phyloP scores from a whole-genome alignment of 2,888 invertebrate species.

The Ecliptopera silaceata region DNA sequence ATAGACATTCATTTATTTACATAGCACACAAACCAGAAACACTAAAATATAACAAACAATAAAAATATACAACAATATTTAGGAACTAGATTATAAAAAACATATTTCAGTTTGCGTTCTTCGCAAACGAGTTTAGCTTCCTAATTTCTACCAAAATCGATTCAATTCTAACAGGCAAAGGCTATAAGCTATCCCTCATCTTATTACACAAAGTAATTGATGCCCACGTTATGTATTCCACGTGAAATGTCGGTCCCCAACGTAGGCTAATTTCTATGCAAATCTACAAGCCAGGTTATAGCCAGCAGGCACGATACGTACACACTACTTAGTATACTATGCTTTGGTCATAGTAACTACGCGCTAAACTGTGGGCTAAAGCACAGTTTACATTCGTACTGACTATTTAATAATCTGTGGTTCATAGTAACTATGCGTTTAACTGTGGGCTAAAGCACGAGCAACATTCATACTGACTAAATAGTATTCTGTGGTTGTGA shows the following conservation, averaged over 20 bases:
- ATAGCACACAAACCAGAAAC: too few relatives aligned
- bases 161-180: too few relatives aligned
- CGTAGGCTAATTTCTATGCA: conserved; percentile 74
- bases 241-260: conserved; percentile 69
- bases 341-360: conserved; percentile 8
- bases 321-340: conserved; percentile 3
- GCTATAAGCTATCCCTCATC: background rate
- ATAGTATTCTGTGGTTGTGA: background rate
- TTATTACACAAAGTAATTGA: conserved; percentile 2
- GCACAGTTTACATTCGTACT: background rate
- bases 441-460: too few relatives aligned
- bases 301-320: conserved; percentile 21
- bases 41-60: too few relatives aligned
- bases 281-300: conserved; percentile 48
- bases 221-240: conserved; percentile 55
- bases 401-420: conserved; percentile 6
- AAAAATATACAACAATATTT: too few relatives aligned
- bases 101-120: too few relatives aligned
- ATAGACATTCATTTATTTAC: too few relatives aligned
- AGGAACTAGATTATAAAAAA: too few relatives aligned
- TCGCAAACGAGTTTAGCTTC: too few relatives aligned
- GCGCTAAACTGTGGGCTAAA: background rate
- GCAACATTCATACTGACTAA: background rate
- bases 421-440: background rate
- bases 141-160: too few relatives aligned